phyloP scores from a whole-genome alignment of 2,797 vertebrate genomes.

The Tinamus major region DNA sequence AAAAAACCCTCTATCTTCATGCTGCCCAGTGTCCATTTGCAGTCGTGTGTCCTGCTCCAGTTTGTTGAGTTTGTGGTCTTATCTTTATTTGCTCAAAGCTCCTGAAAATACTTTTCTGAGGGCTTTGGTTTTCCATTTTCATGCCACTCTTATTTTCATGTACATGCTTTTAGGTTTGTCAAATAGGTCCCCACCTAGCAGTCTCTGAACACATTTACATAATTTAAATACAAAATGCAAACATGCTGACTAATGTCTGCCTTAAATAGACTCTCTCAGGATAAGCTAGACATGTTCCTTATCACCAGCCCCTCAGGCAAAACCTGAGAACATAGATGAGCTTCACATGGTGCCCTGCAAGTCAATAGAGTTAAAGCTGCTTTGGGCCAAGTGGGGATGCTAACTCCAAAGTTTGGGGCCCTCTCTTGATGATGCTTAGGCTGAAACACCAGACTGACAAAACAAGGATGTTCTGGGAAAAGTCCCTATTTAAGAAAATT shows the following conservation, averaged over 20 bases:
- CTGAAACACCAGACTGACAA: background rate
- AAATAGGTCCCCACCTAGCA: constrained; percentile 1
- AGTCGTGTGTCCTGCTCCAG: background rate
- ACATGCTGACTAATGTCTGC: constrained; percentile 76
- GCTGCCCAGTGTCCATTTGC: background rate
- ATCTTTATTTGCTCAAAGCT: background rate
- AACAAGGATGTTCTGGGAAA: background rate
- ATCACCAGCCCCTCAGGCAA: constrained; percentile 63
- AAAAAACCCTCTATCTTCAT: background rate
- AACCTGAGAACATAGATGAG: constrained; percentile 40
- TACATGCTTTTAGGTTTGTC: constrained; percentile 24
- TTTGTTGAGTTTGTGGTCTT: background rate
- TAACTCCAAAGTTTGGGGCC: background rate
- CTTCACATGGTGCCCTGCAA: background rate
- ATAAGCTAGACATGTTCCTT: constrained; percentile 61
- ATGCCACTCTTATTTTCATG: constrained; percentile 17
- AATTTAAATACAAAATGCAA: constrained; percentile 76
- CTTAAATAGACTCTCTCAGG: constrained; percentile 73
- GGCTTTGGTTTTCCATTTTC: constrained; percentile 5
- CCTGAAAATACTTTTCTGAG: background rate
- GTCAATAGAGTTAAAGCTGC: background rate
- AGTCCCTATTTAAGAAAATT: background rate
- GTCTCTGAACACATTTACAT: constrained; percentile 69
- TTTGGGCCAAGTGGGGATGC: background rate
- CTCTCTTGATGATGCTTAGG: fast-evolving